These are phyloP conservation scores for Drosophila sproati DNA, from an alignment of 1,140 invertebrate species.

Conservation along the genomic window DNA sequence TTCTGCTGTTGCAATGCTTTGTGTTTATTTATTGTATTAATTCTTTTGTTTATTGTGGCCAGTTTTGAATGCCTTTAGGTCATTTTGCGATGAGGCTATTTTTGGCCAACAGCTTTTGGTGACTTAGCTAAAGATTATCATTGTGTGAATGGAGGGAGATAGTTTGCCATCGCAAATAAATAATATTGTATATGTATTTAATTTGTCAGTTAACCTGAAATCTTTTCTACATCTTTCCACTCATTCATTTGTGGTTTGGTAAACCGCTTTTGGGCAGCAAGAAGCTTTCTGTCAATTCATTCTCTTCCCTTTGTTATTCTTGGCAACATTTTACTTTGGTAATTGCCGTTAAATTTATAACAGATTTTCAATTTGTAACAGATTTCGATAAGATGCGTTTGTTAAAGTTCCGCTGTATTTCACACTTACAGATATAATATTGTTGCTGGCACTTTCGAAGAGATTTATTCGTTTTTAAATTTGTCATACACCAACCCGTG, in stretches of 20 bases:
- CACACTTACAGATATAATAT: neutral
- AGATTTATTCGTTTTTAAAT: neutral
- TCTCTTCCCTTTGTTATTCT: slow-evolving; percentile 10
- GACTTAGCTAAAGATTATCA: slow-evolving; percentile 24
- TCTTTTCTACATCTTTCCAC: slow-evolving; percentile 12
- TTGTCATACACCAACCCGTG: neutral
- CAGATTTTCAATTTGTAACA: slow-evolving; percentile 12
- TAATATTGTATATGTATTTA: slow-evolving; percentile 1
- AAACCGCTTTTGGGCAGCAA: slow-evolving; percentile 2
- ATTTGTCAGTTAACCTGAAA: slow-evolving; percentile 5
- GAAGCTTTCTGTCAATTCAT: slow-evolving; percentile 55
- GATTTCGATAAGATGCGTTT: slow-evolving; percentile 30
- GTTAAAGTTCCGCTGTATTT: neutral
- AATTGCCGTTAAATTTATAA: slow-evolving; percentile 71
- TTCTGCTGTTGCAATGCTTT: slow-evolving; percentile 24
- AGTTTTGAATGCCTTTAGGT: slow-evolving; percentile 14
- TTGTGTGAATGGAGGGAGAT: neutral
- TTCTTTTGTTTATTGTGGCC: slow-evolving; percentile 23
- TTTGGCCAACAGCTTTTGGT: slow-evolving; percentile 12
- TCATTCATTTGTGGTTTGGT: slow-evolving; percentile 12
- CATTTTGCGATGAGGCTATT: slow-evolving; percentile 17
- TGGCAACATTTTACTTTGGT: slow-evolving; percentile 53
- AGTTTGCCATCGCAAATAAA: slow-evolving; percentile 1
- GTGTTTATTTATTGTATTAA: slow-evolving; percentile 24
- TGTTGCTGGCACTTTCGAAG: neutral